These are phyloP conservation scores for Coluber constrictor DNA, from an alignment of 2,797 vertebrate species.

Conservation along the genomic window DNA sequence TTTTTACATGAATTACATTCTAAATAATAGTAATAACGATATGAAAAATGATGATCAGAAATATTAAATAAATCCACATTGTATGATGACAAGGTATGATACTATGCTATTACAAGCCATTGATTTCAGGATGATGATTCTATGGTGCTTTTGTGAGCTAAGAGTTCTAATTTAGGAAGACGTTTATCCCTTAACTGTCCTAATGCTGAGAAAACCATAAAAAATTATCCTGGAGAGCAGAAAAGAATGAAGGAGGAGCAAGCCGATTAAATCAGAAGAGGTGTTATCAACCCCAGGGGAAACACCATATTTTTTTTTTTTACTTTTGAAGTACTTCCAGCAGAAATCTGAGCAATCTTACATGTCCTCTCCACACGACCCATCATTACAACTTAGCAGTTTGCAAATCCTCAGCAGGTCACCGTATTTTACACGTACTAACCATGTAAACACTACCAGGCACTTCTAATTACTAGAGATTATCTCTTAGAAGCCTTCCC, in stretches of 20 bases:
- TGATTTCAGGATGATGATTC: slow-evolving; percentile 18
- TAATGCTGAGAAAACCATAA: slow-evolving; percentile 40
- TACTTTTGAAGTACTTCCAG: slow-evolving; percentile 69
- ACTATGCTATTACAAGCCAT: slow-evolving; percentile 37
- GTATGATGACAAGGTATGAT: slow-evolving; percentile 18
- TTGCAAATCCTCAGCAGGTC: slow-evolving; percentile 69
- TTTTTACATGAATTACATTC: slow-evolving; percentile 8
- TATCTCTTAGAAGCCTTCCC: slow-evolving; percentile 58
- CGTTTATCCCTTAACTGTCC: slow-evolving; percentile 45
- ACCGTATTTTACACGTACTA: slow-evolving; percentile 69
- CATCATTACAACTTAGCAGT: slow-evolving; percentile 66
- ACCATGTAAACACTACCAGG: slow-evolving; percentile 68
- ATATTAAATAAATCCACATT: slow-evolving; percentile 25
- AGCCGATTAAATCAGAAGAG: slow-evolving; percentile 73
- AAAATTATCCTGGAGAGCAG: slow-evolving; percentile 66
- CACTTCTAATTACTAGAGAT: slow-evolving; percentile 68
- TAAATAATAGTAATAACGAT: not conserved
- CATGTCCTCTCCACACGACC: slow-evolving; percentile 62
- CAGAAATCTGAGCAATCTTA: slow-evolving; percentile 67
- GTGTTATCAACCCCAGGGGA: slow-evolving; percentile 64
- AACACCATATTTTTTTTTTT: slow-evolving; percentile 51
- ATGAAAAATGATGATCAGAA: not conserved
- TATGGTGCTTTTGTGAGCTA: slow-evolving; percentile 45
- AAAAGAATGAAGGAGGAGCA: slow-evolving; percentile 51
- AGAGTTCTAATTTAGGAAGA: slow-evolving; percentile 46